Conservation (phyloP, 1,140 invertebrate species). For the Carposina sasakii region DNA sequence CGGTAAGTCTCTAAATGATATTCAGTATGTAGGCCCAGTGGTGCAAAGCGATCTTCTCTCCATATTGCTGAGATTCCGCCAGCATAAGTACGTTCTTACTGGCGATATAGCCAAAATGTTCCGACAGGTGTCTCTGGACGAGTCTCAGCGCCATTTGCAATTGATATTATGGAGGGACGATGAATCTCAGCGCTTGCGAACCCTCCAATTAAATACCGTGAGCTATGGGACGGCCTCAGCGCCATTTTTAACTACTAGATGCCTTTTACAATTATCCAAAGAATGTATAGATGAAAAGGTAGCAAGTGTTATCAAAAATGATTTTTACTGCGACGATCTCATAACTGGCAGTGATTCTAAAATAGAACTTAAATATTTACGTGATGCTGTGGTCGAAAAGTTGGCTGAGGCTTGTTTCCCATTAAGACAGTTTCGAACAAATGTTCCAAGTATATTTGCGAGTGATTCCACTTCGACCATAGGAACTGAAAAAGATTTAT, state of each 20-base stretch:
- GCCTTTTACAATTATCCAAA: not conserved
- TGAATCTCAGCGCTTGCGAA: not conserved
- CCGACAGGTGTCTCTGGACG: not conserved
- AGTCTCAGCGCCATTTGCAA: not conserved
- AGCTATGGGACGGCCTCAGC: not conserved
- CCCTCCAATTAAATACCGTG: not conserved
- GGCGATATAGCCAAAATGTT: not conserved
- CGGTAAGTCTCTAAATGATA: slow-evolving; percentile 2
- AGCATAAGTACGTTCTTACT: not conserved
- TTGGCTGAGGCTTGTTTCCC: slow-evolving; percentile 1
- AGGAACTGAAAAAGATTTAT: not conserved
- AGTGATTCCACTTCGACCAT: slow-evolving; percentile 1
- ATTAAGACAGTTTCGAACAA: slow-evolving; percentile 1
- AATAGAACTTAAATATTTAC: not conserved
- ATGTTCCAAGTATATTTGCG: slow-evolving; percentile 4
- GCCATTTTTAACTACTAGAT: not conserved
- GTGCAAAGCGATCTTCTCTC: not conserved
- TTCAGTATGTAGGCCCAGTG: not conserved
- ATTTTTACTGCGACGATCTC: no score
- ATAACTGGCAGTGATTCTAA: not conserved
- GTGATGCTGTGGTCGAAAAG: slow-evolving; percentile 2
- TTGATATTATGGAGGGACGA: not conserved
- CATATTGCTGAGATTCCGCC: not conserved
- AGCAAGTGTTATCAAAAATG: not conserved
- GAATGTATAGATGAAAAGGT: not conserved